phyloP scores from a whole-genome alignment of 2,113 vertebrate genomes.

The Lagopus muta region DNA sequence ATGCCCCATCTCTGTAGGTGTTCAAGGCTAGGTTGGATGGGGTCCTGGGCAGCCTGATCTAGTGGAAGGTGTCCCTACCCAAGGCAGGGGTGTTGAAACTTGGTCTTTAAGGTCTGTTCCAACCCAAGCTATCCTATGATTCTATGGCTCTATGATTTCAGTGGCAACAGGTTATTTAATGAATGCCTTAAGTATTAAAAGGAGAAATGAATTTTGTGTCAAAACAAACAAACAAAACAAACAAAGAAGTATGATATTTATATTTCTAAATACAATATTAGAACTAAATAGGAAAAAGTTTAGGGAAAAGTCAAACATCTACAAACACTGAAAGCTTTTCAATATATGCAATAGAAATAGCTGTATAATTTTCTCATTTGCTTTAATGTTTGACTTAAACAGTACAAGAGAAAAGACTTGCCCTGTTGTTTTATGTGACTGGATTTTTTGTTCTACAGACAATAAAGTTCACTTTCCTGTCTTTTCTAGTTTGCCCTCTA shows the following conservation, averaged over 20 bases:
- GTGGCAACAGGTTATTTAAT: background rate
- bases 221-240: background rate
- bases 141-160: too few species aligned
- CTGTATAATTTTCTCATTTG: background rate
- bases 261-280: background rate
- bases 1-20: too few species aligned
- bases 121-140: too few species aligned
- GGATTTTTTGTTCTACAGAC: background rate
- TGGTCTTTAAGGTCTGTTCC: too few species aligned
- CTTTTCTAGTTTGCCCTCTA: background rate
- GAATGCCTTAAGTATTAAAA: background rate
- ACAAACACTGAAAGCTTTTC: background rate
- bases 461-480: background rate
- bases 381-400: background rate
- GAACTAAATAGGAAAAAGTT: background rate
- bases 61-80: too few species aligned
- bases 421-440: background rate
- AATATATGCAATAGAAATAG: background rate
- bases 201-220: background rate
- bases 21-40: too few species aligned
- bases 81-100: too few species aligned
- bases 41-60: too few species aligned
- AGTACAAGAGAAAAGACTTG: background rate
- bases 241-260: background rate
- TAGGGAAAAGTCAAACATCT: background rate